Percentiles rank a stretch among this genome's conserved stretches.
These are phyloP conservation scores for Mesocricetus auratus DNA, from an alignment of 2,113 vertebrate genomes.

Conservation along the genomic window DNA sequence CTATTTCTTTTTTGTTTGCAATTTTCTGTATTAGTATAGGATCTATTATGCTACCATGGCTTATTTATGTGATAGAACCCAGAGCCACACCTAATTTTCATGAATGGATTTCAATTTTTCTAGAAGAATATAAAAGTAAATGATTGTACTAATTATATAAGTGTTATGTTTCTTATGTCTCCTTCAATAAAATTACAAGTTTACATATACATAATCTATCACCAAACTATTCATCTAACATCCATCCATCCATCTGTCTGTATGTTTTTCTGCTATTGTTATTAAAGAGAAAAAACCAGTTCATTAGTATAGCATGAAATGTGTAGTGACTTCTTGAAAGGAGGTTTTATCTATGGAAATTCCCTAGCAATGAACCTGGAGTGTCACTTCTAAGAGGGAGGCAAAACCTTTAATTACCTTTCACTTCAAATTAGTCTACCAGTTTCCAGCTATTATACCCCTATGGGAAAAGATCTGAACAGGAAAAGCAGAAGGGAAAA, in stretches of 20 bases:
- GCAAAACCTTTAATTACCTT: background rate
- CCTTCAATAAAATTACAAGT: background rate
- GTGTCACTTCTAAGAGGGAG: background rate
- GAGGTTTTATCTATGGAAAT: background rate
- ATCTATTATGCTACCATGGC: background rate
- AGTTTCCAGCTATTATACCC: background rate
- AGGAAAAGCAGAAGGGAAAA: background rate
- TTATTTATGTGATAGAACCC: constrained; percentile 20
- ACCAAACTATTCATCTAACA: background rate
- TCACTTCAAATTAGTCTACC: background rate
- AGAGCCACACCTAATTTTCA: background rate
- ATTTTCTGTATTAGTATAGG: background rate
- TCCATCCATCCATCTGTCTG: background rate
- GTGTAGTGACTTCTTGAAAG: background rate
- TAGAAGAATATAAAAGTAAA: background rate
- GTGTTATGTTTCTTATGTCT: background rate
- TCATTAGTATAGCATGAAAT: constrained; percentile 8
- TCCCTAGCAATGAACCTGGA: constrained; percentile 25
- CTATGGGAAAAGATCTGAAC: constrained; percentile 53
- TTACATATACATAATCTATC: fast-evolving
- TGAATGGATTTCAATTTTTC: constrained; percentile 4
- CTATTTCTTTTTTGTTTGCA: constrained; percentile 37
- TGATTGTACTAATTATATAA: constrained; percentile 4
- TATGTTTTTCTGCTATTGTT: background rate
- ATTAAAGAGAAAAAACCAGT: background rate